Conservation (phyloP, 92 coral and sea anemone genomes). For the Porites rus region DNA sequence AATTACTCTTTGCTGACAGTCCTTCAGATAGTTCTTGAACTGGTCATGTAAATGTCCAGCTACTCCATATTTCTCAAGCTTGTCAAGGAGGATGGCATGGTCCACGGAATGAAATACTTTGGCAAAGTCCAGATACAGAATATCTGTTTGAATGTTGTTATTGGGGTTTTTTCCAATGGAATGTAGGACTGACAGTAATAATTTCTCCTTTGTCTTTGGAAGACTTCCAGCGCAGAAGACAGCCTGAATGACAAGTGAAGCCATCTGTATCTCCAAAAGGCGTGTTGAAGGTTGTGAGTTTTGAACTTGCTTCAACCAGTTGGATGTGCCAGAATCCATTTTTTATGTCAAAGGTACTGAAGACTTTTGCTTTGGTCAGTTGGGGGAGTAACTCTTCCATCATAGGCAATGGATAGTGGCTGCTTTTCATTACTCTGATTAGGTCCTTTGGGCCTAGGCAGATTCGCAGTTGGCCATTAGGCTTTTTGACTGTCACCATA, state of each 20-base stretch:
- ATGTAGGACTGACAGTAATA: conserved; percentile 21
- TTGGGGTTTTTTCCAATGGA: neutral
- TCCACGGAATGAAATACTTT: too few species aligned
- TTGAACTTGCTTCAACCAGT: conserved; percentile 27
- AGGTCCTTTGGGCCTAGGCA: conserved; percentile 48
- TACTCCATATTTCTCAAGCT: too few species aligned
- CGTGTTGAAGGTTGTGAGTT: conserved; percentile 47
- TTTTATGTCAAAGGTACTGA: conserved; percentile 40
- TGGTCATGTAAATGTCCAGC: too few species aligned
- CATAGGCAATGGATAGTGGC: conserved; percentile 45
- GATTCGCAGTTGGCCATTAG: conserved; percentile 34
- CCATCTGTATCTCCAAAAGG: conserved; percentile 43
- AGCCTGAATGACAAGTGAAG: neutral
- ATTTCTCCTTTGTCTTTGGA: conserved; percentile 38
- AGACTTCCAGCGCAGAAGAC: conserved; percentile 14
- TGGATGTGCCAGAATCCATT: conserved; percentile 17
- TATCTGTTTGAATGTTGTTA: neutral
- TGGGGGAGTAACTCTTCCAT: conserved; percentile 45
- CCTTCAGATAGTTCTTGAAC: too few species aligned
- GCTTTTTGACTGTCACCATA: conserved; percentile 34
- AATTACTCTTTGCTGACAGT: too few species aligned
- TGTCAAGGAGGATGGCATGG: too few species aligned
- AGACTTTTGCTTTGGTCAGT: conserved; percentile 30
- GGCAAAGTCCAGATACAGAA: neutral
- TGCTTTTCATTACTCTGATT: conserved; percentile 11